phyloP scores from a whole-genome alignment of 2,888 invertebrate species.

The Penaeus monodon region DNA sequence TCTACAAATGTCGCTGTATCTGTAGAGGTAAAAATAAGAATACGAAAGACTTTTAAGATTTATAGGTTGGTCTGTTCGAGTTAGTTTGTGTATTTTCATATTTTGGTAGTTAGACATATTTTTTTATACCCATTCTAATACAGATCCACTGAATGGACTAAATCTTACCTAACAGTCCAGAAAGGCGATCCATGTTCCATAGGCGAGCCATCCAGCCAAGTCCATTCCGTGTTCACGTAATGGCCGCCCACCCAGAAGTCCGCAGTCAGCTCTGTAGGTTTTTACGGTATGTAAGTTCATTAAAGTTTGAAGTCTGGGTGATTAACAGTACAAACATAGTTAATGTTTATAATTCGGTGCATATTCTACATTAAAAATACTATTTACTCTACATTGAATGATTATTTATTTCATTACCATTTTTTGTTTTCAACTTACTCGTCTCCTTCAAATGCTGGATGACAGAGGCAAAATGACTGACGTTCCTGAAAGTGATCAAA shows the following conservation, averaged over 20 bases:
- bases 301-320: too few species aligned
- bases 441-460: neutral
- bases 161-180: constrained; percentile 36
- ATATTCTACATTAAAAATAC: neutral
- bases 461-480: constrained; percentile 1
- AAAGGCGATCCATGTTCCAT: constrained; percentile 14
- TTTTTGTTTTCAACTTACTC: neutral
- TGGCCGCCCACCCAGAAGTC: constrained; percentile 42
- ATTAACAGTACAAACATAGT: too few species aligned
- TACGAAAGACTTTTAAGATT: too few species aligned
- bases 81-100: too few species aligned
- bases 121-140: too few species aligned
- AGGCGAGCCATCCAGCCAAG: constrained; percentile 25
- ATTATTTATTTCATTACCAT: too few species aligned
- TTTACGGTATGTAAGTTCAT: neutral
- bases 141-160: neutral
- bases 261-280: constrained; percentile 9
- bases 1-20: too few species aligned
- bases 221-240: constrained; percentile 4
- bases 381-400: neutral
- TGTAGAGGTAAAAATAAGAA: neutral
- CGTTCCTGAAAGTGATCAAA: constrained; percentile 3
- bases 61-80: too few species aligned
- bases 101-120: too few species aligned
- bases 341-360: neutral